Base-by-base conservation (phyloP, 1,140 invertebrate species). In the Mya arenaria region DNA sequence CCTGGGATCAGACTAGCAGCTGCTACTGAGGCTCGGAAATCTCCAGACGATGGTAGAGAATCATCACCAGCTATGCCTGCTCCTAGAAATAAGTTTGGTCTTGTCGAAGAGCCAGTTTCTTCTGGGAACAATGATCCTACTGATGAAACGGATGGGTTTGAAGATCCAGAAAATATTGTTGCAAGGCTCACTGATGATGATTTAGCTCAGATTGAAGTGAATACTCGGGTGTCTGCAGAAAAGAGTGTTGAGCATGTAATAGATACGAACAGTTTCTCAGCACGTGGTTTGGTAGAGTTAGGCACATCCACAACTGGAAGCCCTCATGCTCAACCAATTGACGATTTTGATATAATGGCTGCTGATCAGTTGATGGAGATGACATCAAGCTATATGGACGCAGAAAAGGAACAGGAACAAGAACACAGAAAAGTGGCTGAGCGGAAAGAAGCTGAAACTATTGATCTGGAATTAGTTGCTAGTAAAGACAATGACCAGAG, bases 281-380 rank as follows among this genome's bases (percentile, higher is more conserved):
- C n/a, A n/a, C n/a, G n/a, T n/a, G n/a, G n/a, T n/a, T n/a, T n/a
- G n/a, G n/a, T n/a, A n/a, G n/a, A n/a, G n/a, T n/a, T n/a, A n/a
- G n/a, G n/a, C n/a, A n/a, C n/a, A n/a, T n/a, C n/a, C n/a, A n/a
- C n/a, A n/a, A n/a, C n/a, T n/a, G n/a, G n/a, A n/a, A n/a, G n/a
- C n/a, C n/a, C n/a, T n/a, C n/a, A n/a, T n/a, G n/a, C n/a, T n/a
- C 48, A 17, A 52, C n/a, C 41, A 5, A 34, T 68, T 32, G 60
- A 78, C 56, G 75, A 78, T 56, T 48, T 78, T 32, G 75, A 66
- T 56, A 66, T 68, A 1, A 48, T 55, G 32, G 75, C 75, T 39
- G 63, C 60, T 32, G 65, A 58, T 65, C 75, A 58, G 19, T 36
- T 78, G 28, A 19, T 68, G 6, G 75, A 66, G n/a, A 66, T 78